A percentile compares a stretch with the other conserved stretches of the same genome.
Conservation (phyloP, 1,140 invertebrate species). For the Prorops nasuta region DNA sequence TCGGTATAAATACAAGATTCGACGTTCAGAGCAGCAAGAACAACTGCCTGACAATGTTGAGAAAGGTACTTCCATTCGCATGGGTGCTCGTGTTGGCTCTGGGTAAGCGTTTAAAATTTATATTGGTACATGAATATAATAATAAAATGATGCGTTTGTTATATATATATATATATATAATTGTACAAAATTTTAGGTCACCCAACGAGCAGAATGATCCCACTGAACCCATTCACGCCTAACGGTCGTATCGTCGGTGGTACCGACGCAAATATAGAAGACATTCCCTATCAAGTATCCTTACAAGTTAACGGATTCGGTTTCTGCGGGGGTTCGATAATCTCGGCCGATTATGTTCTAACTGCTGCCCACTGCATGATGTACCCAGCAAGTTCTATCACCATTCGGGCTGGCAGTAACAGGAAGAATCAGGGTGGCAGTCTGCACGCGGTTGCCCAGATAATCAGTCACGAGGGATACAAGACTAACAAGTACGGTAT, state of each 20-base stretch:
- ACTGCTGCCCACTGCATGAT: constrained; percentile 66
- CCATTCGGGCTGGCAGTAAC: constrained; percentile 22
- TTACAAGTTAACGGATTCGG: constrained; percentile 44
- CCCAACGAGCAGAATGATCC: background rate
- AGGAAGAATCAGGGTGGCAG: constrained; percentile 13
- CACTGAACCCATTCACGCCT: background rate
- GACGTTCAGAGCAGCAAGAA: too few relatives aligned
- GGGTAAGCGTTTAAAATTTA: too few relatives aligned
- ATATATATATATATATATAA: too few relatives aligned
- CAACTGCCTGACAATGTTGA: too few relatives aligned
- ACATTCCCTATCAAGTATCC: constrained; percentile 64
- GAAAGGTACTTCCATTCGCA: too few relatives aligned
- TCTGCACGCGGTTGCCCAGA: background rate
- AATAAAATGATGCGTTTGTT: too few relatives aligned
- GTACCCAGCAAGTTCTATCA: background rate
- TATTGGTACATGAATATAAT: too few relatives aligned
- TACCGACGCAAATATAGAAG: constrained; percentile 55
- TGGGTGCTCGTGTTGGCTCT: too few relatives aligned
- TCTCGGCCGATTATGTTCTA: constrained; percentile 58
- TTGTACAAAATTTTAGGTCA: too few relatives aligned
- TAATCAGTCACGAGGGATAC: constrained; percentile 4
- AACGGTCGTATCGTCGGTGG: constrained; percentile 65
- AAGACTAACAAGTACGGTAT: background rate
- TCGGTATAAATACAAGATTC: too few relatives aligned
- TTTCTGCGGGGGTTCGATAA: constrained; percentile 60